Evolutionary conservation across 1,140 invertebrate species (phyloP).

Genomic region (Drosophila varians): DNA sequence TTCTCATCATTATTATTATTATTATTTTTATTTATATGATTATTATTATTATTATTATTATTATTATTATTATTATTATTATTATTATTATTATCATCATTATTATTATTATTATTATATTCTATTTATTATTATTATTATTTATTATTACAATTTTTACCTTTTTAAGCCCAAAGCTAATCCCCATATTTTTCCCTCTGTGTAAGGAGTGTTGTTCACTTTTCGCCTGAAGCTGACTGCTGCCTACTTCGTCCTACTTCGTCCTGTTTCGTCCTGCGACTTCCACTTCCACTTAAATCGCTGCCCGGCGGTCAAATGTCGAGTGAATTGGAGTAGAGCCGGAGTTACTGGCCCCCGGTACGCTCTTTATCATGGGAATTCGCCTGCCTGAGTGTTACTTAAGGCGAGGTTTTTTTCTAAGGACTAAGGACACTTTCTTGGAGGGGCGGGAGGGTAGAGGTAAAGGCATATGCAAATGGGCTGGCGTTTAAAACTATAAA

Average conservation of each 20-base stretch:
- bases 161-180: background rate
- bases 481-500: conserved; percentile 67
- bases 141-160: too few species aligned
- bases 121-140: too few species aligned
- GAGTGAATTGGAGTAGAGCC: conserved; percentile 16
- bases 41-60: too few species aligned
- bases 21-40: too few species aligned
- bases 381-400: conserved; percentile 49
- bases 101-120: too few species aligned
- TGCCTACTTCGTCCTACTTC: too few species aligned
- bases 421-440: background rate
- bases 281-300: conserved; percentile 43
- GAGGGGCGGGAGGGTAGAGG: background rate
- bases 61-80: too few species aligned
- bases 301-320: conserved; percentile 58
- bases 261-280: conserved; percentile 14
- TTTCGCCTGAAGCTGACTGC: conserved; percentile 21
- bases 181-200: background rate
- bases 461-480: conserved; percentile 54
- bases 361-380: conserved; percentile 66
- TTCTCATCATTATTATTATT: too few species aligned
- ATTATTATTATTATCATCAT: too few species aligned
- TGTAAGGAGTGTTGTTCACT: background rate
- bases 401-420: conserved; percentile 6
- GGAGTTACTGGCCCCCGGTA: background rate